These are phyloP conservation scores for Cheumatopsyche charites DNA, from an alignment of 1,140 invertebrate species.

Conservation along the genomic window DNA sequence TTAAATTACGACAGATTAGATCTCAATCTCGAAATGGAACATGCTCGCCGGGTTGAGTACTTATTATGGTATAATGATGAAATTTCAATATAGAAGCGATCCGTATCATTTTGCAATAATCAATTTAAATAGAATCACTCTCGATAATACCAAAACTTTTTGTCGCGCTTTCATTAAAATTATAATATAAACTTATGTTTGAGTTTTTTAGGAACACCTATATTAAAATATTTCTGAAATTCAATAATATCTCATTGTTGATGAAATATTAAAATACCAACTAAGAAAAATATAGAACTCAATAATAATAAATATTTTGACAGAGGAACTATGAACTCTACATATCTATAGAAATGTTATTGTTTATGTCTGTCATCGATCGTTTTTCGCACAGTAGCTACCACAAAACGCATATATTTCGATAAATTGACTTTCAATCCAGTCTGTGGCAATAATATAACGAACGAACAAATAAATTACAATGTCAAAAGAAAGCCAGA, in stretches of 20 bases:
- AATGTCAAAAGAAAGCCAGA: slow-evolving; percentile 5
- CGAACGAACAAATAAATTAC: slow-evolving; percentile 23
- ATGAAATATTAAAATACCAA: too few relatives aligned
- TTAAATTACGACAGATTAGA: slow-evolving; percentile 30
- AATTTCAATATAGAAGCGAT: slow-evolving; percentile 4
- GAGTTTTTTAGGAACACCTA: too few relatives aligned
- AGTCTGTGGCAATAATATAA: background rate
- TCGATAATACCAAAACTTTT: background rate
- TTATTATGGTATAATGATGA: background rate
- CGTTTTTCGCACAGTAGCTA: slow-evolving; percentile 14
- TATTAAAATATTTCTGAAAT: too few relatives aligned
- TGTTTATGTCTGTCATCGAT: too few relatives aligned
- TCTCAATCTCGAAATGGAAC: slow-evolving; percentile 22
- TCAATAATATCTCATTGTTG: too few relatives aligned
- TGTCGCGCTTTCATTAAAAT: background rate
- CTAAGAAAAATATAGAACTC: too few relatives aligned
- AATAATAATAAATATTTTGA: too few relatives aligned
- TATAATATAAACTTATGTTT: too few relatives aligned
- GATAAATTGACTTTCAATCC: background rate
- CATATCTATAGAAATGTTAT: too few relatives aligned
- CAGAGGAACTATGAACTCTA: too few relatives aligned
- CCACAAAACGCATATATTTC: background rate
- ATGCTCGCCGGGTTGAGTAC: background rate
- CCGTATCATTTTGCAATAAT: background rate
- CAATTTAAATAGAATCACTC: background rate